Percentiles rank a stretch among this genome's conserved stretches.
These are phyloP conservation scores for Diloba caeruleocephala DNA, from an alignment of 2,888 invertebrate species.

Conservation along the genomic window DNA sequence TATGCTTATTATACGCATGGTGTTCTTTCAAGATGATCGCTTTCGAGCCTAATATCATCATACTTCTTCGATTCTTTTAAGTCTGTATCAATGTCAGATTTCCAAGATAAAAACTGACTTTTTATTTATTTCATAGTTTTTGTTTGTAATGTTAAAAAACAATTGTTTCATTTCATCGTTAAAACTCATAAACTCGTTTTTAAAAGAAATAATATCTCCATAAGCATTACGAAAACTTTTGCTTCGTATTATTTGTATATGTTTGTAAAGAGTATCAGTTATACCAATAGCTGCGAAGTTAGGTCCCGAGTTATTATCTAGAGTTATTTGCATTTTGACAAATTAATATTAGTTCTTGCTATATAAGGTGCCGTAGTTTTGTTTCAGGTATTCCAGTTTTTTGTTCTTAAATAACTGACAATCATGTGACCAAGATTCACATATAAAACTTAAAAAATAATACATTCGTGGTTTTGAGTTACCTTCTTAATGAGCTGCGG, in stretches of 20 bases:
- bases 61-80: not conserved
- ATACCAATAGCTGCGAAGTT: not conserved
- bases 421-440: too few species aligned
- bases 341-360: too few species aligned
- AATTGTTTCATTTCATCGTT: constrained; percentile 3
- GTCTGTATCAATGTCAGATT: not conserved
- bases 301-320: not conserved
- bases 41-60: constrained; percentile 1
- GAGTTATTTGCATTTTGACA: too few species aligned
- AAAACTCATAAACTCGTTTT: not conserved
- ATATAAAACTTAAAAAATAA: too few species aligned
- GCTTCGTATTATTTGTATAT: not conserved
- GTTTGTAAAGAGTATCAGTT: too few species aligned
- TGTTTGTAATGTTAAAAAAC: not conserved
- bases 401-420: too few species aligned
- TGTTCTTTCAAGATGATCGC: not conserved
- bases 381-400: too few species aligned
- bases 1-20: not conserved
- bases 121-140: constrained; percentile 1
- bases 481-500: too few species aligned
- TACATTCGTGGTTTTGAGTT: too few species aligned
- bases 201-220: not conserved
- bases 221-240: constrained; percentile 1
- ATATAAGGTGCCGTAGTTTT: too few species aligned
- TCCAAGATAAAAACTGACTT: not conserved